Base-by-base conservation (phyloP, 2,888 invertebrate species). In the Proisotoma minuta region DNA sequence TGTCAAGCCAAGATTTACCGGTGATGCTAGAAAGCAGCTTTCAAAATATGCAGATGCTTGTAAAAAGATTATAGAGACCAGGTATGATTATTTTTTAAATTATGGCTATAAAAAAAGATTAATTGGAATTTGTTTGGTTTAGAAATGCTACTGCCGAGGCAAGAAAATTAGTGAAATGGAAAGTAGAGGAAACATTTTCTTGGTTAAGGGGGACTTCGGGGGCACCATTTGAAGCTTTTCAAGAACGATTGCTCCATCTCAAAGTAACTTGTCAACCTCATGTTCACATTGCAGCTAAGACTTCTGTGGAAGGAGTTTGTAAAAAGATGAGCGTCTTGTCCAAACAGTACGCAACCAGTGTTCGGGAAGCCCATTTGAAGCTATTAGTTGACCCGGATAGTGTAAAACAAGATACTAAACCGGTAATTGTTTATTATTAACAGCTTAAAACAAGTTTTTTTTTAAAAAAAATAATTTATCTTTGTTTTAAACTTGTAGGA, bases 161-260 rank as follows among this genome's bases (percentile, higher is more conserved):
- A 76, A 84, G 97, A 67, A 97, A 97, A 80, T 90, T 96, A 15
- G 96, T 98, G 0, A 97, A 96, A 78, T 97, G 97, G 97, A 95
- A 96, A 81, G 95, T 94, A 0, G 96, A 97, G 76, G 96, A 97
- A 75, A 96, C 95, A 24, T 95, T 97, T 78, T 91, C 91, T 74
- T 97, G 96, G 96, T 78, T 97, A 54, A 83, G 96, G 76, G 85
- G 89, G 75, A 94, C 95, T 10, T 88, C 92, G 28, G 94, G 93
- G 59, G 94, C 95, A 12, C 92, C 91, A 1, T 94, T 93, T 78
- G 93, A 94, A 78, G 93, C 94, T 78, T 94, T 93, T 78, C 88
- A 89, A 81, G 91, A 84, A 68, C 84, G 96, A 75, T 80, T 97
- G 66, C 88, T 89, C 10, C 96, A 97, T 78, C 80, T 97, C 56